Base-by-base conservation (phyloP, 2,888 invertebrate genomes). In the Dryadula phaetusa region DNA sequence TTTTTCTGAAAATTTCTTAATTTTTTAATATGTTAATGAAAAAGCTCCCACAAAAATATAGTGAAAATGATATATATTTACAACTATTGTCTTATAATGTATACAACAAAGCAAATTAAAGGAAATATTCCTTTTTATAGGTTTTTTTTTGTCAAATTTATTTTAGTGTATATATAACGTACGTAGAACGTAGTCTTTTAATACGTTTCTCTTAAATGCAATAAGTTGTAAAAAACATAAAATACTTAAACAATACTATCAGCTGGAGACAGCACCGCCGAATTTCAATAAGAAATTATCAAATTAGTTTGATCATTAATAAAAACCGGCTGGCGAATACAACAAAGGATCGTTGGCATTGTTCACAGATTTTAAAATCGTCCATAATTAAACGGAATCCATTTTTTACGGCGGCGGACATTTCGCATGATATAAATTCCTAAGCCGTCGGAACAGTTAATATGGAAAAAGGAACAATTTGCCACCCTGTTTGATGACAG, bases 341-440 rank as follows among this genome's bases (percentile, higher is more conserved):
- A 88, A 82, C 87, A 88, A 88, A 88, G 85, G 88, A 87, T 85
- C 86, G 82, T 82, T 85, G 81, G 90, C 91, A 92, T 92, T 92
- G 92, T 92, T 91, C 90, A 90, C 91, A 90, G 92, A 91, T 92
- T 91, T 91, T 86, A 83, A 92, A 92, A 91, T 89, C 89, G 86
- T 86, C 87, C 90, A 91, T 92, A 92, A 92, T 92, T 92, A 92
- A 92, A 85, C 86, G 92, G 92, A 90, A 92, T 92, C 83, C 80
- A 78, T 80, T 91, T 92, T 90, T 92, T 92, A 79, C 79, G 56
- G 62, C 46, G 70, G 73, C 78, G 65, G 74, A 78, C 84, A 85
- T 87, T 88, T 88, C 85, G 83, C 82, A 82, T 87, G 82, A 86
- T 88, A 91, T 88, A 89, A 85, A 92, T 92, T 89, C 90, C 85